These are phyloP conservation scores for Bufo bufo DNA, from an alignment of 2,113 vertebrate species.

Conservation along the genomic window DNA sequence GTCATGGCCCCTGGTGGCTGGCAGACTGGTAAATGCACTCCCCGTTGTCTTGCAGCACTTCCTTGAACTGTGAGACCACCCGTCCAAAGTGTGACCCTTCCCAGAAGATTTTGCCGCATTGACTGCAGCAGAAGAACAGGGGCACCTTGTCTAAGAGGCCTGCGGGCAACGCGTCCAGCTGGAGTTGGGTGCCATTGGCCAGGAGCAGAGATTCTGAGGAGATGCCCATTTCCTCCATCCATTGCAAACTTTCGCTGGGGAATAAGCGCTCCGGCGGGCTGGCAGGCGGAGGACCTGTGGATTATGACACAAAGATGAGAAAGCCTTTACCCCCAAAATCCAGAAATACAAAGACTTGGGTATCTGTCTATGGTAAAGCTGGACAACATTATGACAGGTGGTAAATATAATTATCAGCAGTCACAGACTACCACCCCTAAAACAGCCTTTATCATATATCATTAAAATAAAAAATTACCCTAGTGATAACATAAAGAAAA, in stretches of 20 bases:
- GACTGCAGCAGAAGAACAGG: conserved; percentile 79
- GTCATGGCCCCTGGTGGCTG: background rate
- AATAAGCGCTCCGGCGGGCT: background rate
- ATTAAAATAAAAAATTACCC: too few relatives aligned
- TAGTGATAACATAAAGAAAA: too few relatives aligned
- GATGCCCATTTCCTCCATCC: conserved; percentile 63
- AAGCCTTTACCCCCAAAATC: too few relatives aligned
- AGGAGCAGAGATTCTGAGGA: conserved; percentile 24
- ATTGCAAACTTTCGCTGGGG: conserved; percentile 61
- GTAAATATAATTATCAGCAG: too few relatives aligned
- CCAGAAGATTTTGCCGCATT: conserved; percentile 89
- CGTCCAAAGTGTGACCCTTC: conserved; percentile 84
- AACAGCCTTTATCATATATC: too few relatives aligned
- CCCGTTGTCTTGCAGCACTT: conserved; percentile 65
- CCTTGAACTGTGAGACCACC: conserved; percentile 74
- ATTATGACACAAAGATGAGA: background rate
- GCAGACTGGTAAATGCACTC: background rate
- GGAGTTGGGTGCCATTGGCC: conserved; percentile 63
- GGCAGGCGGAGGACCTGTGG: conserved; percentile 44
- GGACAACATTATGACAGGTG: too few relatives aligned
- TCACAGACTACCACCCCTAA: too few relatives aligned
- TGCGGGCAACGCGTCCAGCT: conserved; percentile 71
- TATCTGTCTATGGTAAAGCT: too few relatives aligned
- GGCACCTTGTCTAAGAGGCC: conserved; percentile 72
- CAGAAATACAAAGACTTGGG: too few relatives aligned